phyloP scores from a whole-genome alignment of 2,797 vertebrate species.

The Arnoldichthys spilopterus region DNA sequence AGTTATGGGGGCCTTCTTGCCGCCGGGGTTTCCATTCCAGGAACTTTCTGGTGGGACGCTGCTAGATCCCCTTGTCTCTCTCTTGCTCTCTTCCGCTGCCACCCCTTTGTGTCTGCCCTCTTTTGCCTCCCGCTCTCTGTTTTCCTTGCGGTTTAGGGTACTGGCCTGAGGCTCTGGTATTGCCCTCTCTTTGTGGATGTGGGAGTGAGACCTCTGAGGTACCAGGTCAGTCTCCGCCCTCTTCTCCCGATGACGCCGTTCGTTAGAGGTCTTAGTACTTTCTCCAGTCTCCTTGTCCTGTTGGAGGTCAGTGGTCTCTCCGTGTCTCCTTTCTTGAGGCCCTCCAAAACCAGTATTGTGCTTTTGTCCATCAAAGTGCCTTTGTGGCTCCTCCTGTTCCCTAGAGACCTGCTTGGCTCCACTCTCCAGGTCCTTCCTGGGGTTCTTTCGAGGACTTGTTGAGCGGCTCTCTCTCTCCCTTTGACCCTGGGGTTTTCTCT shows the following conservation, averaged over 20 bases:
- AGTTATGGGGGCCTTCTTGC: slow-evolving; percentile 83
- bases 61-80: slow-evolving; percentile 72
- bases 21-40: slow-evolving; percentile 70
- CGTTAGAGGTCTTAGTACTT: slow-evolving; percentile 60
- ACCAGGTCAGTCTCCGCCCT: slow-evolving; percentile 63
- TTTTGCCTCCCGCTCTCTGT: slow-evolving; percentile 59
- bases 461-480: slow-evolving; percentile 71
- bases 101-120: slow-evolving; percentile 66
- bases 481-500: slow-evolving; percentile 54
- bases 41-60: slow-evolving; percentile 71
- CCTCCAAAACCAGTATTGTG: slow-evolving; percentile 53
- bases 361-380: slow-evolving; percentile 59
- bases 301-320: slow-evolving; percentile 60
- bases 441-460: slow-evolving; percentile 80
- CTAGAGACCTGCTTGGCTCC: slow-evolving; percentile 37
- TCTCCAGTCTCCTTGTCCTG: slow-evolving; percentile 70
- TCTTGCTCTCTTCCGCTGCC: slow-evolving; percentile 58
- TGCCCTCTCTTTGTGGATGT: slow-evolving; percentile 64
- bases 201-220: slow-evolving; percentile 55
- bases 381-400: slow-evolving; percentile 67
- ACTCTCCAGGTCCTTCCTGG: slow-evolving; percentile 66
- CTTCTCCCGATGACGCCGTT: slow-evolving; percentile 68
- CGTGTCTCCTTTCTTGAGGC: slow-evolving; percentile 66
- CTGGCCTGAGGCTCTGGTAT: slow-evolving; percentile 62
- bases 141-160: slow-evolving; percentile 50